Evolutionary conservation across 2,888 invertebrate species (phyloP), one percentile per base, ranked within the genome.

Genomic region (Drosophila acutilabella): DNA sequence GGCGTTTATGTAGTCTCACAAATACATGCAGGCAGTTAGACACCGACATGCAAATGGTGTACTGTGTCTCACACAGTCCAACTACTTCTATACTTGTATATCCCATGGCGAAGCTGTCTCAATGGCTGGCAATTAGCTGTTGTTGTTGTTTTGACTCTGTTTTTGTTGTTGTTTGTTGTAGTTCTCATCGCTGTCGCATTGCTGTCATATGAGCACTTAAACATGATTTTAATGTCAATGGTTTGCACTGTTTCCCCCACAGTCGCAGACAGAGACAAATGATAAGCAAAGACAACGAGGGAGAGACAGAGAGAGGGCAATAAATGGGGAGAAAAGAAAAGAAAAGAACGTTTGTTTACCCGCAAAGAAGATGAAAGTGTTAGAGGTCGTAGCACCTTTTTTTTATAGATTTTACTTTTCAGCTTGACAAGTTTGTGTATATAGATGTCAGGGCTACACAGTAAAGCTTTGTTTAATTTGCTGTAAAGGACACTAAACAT

Each of bases 211-310:
- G 74, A 83, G 80, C 82, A 81, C 90, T 89, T 89, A 89, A 89
- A 81, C 89, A 89, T 89, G 90, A 89, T 84, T 90, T 90, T 89
- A 90, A 90, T 90, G 90, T 89, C 89, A 89, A 90, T 87, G 90
- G 81, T 73, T 86, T 76, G 74, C 64, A 68, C 68, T 62, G 71
- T 78, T 64, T 51, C n/a, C 44, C 44, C 36, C 44, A 52, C 18
- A 54, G 66, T 53, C 61, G 53, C 57, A 69, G 47, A 71, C 59
- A 57, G 42, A 47, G 59, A 59, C 47, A 53, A 59, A 23, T 4
- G 54, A 11, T 36, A 36, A 36, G 33, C 48, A 48, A 10, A 16
- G 7, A 18, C 11, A 52, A 8, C 13, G 6, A 56, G 6, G 13
- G 26, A 33, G 13, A 26, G 4, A n/a, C 4, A 45, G 14, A 38